Conservation (phyloP, 2,888 invertebrate species). For the Mechanitis messenoides region DNA sequence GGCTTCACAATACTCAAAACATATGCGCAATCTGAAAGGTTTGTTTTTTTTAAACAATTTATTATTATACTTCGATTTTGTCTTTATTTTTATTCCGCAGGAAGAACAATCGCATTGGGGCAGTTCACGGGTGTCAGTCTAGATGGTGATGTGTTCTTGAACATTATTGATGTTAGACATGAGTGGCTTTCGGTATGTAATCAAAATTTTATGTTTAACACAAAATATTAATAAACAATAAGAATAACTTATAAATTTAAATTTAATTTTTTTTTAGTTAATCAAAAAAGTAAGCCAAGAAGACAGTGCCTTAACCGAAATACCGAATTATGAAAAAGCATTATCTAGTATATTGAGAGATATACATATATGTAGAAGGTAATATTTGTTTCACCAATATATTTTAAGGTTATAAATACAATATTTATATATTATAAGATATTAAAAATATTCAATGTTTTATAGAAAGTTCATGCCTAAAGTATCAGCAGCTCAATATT, state of each 20-base stretch:
- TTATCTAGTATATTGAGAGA: conserved; percentile 88
- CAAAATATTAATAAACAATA: too few species aligned
- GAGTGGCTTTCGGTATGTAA: conserved; percentile 93
- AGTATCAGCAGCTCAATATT: conserved; percentile 90
- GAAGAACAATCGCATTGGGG: conserved; percentile 88
- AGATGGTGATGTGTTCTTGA: conserved; percentile 92
- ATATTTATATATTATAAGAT: conserved; percentile 26
- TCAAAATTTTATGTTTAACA: not conserved
- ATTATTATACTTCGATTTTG: conserved; percentile 10
- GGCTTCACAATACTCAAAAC: conserved; percentile 83
- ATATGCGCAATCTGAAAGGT: conserved; percentile 82
- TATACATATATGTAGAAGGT: conserved; percentile 90
- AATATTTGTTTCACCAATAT: conserved; percentile 25
- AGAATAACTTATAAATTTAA: not conserved
- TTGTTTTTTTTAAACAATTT: conserved; percentile 13
- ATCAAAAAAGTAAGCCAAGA: conserved; percentile 88
- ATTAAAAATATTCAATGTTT: conserved; percentile 4
- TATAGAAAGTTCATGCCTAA: conserved; percentile 92
- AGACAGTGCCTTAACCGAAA: conserved; percentile 82
- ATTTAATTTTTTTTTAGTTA: conserved; percentile 70
- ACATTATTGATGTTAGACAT: conserved; percentile 93
- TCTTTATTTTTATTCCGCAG: conserved; percentile 54
- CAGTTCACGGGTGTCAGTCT: conserved; percentile 93
- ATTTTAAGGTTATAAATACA: not conserved
- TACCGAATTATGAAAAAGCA: conserved; percentile 90